Conservation (phyloP, 2,797 vertebrate species). For the Centroberyx gerrardi region DNA sequence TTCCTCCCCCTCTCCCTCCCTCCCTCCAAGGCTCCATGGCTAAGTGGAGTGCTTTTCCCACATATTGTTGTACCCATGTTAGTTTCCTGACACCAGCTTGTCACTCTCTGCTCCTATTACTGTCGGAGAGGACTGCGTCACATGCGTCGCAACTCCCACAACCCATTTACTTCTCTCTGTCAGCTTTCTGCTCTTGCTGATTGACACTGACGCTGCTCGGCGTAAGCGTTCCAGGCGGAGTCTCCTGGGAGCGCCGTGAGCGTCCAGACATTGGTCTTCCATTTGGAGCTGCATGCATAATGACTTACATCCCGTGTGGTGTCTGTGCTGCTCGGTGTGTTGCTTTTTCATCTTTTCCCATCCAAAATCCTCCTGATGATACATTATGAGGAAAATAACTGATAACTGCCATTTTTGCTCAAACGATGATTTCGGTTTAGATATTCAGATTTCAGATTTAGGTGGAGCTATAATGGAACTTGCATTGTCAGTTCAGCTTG, state of each 20-base stretch:
- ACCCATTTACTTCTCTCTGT: conserved; percentile 63
- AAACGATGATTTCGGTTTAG: background rate
- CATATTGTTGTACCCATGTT: conserved; percentile 62
- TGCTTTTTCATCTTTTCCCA: conserved; percentile 15
- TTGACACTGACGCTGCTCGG: conserved; percentile 63
- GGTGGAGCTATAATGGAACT: no score
- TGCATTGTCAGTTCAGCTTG: no score
- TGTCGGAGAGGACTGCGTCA: conserved; percentile 66
- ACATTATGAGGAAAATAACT: background rate
- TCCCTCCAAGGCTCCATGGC: conserved; percentile 41
- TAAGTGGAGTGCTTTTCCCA: conserved; percentile 69
- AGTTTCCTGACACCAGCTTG: conserved; percentile 68
- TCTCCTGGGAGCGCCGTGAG: conserved; percentile 46
- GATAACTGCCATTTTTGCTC: background rate
- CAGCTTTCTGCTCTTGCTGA: conserved; percentile 67
- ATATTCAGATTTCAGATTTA: no score
- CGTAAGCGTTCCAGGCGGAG: conserved; percentile 64
- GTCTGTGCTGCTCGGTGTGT: conserved; percentile 24
- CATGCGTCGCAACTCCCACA: conserved; percentile 42
- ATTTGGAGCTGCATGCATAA: conserved; percentile 64
- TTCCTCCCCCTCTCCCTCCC: conserved; percentile 5
- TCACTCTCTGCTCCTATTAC: conserved; percentile 68
- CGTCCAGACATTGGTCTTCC: conserved; percentile 61
- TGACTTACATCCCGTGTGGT: conserved; percentile 47
- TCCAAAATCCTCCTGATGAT: conserved; percentile 22